phyloP scores from a whole-genome alignment of 2,113 vertebrate species.

The Aldabrachelys gigantea region DNA sequence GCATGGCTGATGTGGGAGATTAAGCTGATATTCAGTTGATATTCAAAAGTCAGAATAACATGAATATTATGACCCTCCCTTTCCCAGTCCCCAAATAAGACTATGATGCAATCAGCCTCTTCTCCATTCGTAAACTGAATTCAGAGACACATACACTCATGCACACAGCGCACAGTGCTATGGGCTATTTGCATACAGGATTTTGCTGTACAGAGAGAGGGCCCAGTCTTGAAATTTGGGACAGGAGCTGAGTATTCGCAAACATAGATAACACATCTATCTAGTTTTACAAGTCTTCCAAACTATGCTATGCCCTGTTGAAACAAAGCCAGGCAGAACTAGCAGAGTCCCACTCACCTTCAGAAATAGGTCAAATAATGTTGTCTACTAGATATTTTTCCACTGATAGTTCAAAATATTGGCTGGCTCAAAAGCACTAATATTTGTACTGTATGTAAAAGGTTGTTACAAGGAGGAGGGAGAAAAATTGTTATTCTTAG shows the following conservation, averaged over 20 bases:
- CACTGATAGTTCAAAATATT: not conserved
- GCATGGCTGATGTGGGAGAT: not conserved
- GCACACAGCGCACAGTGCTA: fast-evolving
- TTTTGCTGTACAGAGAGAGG: not conserved
- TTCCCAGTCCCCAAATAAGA: not conserved
- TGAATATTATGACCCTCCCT: not conserved
- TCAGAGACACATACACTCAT: not conserved
- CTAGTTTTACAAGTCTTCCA: not conserved
- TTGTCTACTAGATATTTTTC: not conserved
- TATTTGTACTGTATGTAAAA: not conserved
- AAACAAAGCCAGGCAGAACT: not conserved
- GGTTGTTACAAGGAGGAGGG: too few relatives aligned
- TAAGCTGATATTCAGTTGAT: too few relatives aligned
- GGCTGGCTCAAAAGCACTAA: not conserved
- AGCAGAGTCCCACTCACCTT: not conserved
- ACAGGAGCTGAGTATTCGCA: not conserved
- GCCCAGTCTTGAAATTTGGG: not conserved
- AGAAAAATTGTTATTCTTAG: too few relatives aligned
- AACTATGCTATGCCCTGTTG: not conserved
- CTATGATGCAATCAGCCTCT: fast-evolving
- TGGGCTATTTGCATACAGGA: fast-evolving
- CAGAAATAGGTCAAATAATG: not conserved
- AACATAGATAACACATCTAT: not conserved
- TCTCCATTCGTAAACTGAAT: fast-evolving
- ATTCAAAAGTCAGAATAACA: too few relatives aligned